Conservation (phyloP, 1,140 invertebrate species). For the Copidosoma floridanum region DNA sequence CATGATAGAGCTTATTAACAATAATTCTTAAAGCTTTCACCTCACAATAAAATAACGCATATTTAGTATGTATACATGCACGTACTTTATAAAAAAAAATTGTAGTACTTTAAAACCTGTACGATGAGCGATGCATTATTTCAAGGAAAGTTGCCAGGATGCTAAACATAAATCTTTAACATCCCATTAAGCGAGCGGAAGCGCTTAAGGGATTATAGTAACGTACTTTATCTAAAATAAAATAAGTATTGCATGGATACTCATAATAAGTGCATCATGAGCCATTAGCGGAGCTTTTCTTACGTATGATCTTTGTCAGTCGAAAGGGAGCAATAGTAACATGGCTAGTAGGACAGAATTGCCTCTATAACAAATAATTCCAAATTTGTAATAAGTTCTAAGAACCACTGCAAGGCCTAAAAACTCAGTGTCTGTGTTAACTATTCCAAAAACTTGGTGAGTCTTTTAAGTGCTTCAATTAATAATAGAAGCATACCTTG, state of each 20-base stretch:
- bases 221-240: constrained; percentile 45
- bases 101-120: constrained; percentile 49
- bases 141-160: constrained; percentile 60
- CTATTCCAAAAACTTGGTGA: too few relatives aligned
- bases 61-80: too few relatives aligned
- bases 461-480: constrained; percentile 8
- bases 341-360: constrained; percentile 75
- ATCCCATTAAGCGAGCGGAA: constrained; percentile 63
- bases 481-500: constrained; percentile 64
- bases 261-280: constrained; percentile 66
- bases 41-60: too few relatives aligned
- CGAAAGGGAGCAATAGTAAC: constrained; percentile 70
- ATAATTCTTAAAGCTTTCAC: constrained; percentile 55
- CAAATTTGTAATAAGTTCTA: constrained; percentile 63
- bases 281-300: constrained; percentile 71
- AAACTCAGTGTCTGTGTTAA: constrained; percentile 60
- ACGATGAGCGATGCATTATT: constrained; percentile 49
- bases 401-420: constrained; percentile 78
- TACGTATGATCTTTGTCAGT: constrained; percentile 75
- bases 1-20: constrained; percentile 56
- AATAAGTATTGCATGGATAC: constrained; percentile 51
- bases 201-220: constrained; percentile 43
- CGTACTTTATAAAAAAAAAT: constrained; percentile 30
- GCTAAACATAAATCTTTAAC: constrained; percentile 64
- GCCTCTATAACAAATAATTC: constrained; percentile 63